Evolutionary conservation across 2,888 invertebrate genomes (phyloP), one percentile per base, ranked within the genome.

Genomic region (Maniola hyperantus): DNA sequence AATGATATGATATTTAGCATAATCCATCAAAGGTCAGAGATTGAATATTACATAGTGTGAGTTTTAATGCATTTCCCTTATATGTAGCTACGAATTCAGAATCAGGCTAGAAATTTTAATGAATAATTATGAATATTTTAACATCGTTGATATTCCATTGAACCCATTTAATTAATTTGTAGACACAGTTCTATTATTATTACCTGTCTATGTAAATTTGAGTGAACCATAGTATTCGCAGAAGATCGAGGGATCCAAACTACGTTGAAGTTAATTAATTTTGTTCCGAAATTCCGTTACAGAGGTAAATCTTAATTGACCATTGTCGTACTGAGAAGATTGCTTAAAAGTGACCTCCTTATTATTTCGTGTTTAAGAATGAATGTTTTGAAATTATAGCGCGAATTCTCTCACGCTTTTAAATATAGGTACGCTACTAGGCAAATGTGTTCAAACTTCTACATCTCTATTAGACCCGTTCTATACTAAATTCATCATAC

Each of bases 301-400:
- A 75, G 80, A 81, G 63, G 78, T 83, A 79, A 69, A 48, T 61
- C 89, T 68, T 70, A 91, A 90, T 88, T 89, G 90, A 84, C 88
- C 88, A 91, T 91, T 91, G 89, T 91, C 79, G 80, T 79, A 83
- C 83, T 89, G 90, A 79, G 89, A 88, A 84, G 79, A 86, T 85
- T 82, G 79, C 83, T 76, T 71, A 77, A 79, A 79, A 77, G 72
- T 85, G 90, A 83, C 89, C 89, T 80, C 83, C 84, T 89, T 89
- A 83, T 82, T 79, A 69, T 69, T 69, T 64, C 67, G 77, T 76
- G 73, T 73, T 76, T 82, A 83, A 85, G 82, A 83, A 83, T 84
- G 81, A 80, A 78, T 82, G 81, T 82, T 89, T 87, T 83, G 87
- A 88, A 88, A 91, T 61, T 61, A 61, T 34, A 60, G 77, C 61